Evolutionary conservation across 2,797 vertebrate genomes (phyloP), one percentile per base, ranked within the genome.

Genomic region (Mormyrus hasselquistii): DNA sequence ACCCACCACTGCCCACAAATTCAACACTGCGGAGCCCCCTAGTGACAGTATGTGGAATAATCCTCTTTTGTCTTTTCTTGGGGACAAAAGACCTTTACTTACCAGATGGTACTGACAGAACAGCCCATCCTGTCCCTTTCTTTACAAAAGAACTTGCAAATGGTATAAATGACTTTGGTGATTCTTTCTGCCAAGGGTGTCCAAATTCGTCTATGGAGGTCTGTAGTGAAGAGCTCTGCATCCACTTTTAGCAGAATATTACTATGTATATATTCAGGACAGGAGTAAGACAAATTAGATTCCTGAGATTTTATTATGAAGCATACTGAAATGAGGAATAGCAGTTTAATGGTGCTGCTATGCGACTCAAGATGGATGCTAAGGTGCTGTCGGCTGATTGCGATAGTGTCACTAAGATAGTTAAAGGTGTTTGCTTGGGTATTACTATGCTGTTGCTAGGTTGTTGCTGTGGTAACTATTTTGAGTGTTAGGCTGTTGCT

Each of bases 101-200:
- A 50, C 41, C 19, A 50, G 19, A n/a, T 12, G 19, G 22, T 3
- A 84, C n/a, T 9, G n/a, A 84, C 19, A 83, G 16, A 47, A 38
- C 79, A 25, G n/a, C 19, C 41, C 49, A 52, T 52, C 22, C 22
- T 22, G 41, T 52, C 47, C n/a, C 9, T 49, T 49, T 84, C 47
- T 52, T 14, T 14, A 25, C 7, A 34, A 69, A 69, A 69, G 22
- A 65, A 29, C 65, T 34, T 84, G 19, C 79, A 47, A 84, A 22
- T 95, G 22, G 94, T 95, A 89, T 95, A 95, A 90, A 95, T 94
- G 73, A 95, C 94, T 90, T 93, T 94, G 86, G 62, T 94, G 91
- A 65, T 95, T 95, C 89, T 90, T 93, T 89, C 93, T 91, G 89
- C 94, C 95, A 95, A n/a, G 94, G 95, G 87, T 95, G 94, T 89